Evolutionary conservation across 2,113 vertebrate species (phyloP), one percentile per base, ranked within the genome.

Genomic region (Willisornis vidua): DNA sequence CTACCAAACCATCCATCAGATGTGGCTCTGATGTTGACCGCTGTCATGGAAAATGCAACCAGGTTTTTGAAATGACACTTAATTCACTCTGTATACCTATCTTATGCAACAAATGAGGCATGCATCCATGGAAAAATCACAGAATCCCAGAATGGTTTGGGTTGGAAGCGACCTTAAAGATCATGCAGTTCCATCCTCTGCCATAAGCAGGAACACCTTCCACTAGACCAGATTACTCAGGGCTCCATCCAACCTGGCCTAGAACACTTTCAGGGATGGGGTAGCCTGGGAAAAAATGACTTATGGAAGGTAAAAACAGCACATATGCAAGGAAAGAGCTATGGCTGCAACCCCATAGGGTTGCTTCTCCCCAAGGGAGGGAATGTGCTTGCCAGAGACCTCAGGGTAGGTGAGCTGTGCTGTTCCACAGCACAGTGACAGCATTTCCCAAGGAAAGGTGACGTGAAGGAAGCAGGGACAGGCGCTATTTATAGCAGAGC

Each of bases 381-480:
- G 35, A n/a, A 89, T 87, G 70, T 84, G 71, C 25, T 19, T 0
- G 0, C 48, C 39, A 74, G 81, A 77, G 81, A 62, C 48, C n/a
- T 55, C 19, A 19, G 49, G 35, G 65, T 48, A 93, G 90, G 88
- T 93, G 74, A 93, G 49, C 52, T 9, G 4, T 1, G 6, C 57
- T 91, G 46, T 57, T 85, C 61, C 3, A 14, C 16, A 25, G 6
- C 1, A 3, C 0, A 1, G 61, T 48, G 81, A 93, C 35, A 59
- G 52, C 77, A 59, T 85, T 95, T 95, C 95, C 91, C 3, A 4
- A 95, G 81, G 87, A 89, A 87, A 91, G 87, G 77, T 85, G 76
- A 74, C 2, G 0, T 61, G 90, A 96, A 91, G 89, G 76, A 95
- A 95, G 77, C 10, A 8, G 70, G 29, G 70, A 87, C 12, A 3